Percentiles rank a stretch among this genome's conserved stretches.
Evolutionary conservation across 2,797 vertebrate genomes (phyloP).

Genomic region (Nannoperca australis): DNA sequence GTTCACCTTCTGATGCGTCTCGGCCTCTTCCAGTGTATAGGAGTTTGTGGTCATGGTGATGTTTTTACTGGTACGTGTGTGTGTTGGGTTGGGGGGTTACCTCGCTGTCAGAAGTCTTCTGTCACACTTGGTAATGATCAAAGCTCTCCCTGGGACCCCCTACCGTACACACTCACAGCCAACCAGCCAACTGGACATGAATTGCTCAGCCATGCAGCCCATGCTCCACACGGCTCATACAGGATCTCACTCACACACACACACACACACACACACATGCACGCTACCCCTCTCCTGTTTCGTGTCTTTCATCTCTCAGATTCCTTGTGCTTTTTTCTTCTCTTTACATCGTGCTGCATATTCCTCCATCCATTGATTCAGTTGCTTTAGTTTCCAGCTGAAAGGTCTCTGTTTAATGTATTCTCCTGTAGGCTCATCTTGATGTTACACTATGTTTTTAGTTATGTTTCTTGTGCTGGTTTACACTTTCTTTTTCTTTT

Average conservation of each 20-base stretch:
- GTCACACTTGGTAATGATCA: constrained; percentile 87
- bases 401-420: constrained; percentile 44
- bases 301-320: constrained; percentile 44
- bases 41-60: constrained; percentile 60
- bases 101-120: constrained; percentile 86
- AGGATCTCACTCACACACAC: constrained; percentile 54
- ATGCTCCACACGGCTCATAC: constrained; percentile 71
- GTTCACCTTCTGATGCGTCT: constrained; percentile 14
- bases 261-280: constrained; percentile 47
- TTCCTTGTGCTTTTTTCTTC: constrained; percentile 37
- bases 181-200: constrained; percentile 82
- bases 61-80: constrained; percentile 49
- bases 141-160: constrained; percentile 85
- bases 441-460: background rate
- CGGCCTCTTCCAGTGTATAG: constrained; percentile 27
- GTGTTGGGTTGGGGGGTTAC: constrained; percentile 64
- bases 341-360: constrained; percentile 26
- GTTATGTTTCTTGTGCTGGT: constrained; percentile 1
- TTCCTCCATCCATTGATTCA: constrained; percentile 15
- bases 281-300: constrained; percentile 36
- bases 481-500: constrained; percentile 37
- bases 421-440: constrained; percentile 35
- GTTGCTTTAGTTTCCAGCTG: constrained; percentile 33
- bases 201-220: constrained; percentile 83
- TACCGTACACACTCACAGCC: constrained; percentile 79